phyloP scores from a whole-genome alignment of 2,888 invertebrate species.

The Drosophila nigritarsus region DNA sequence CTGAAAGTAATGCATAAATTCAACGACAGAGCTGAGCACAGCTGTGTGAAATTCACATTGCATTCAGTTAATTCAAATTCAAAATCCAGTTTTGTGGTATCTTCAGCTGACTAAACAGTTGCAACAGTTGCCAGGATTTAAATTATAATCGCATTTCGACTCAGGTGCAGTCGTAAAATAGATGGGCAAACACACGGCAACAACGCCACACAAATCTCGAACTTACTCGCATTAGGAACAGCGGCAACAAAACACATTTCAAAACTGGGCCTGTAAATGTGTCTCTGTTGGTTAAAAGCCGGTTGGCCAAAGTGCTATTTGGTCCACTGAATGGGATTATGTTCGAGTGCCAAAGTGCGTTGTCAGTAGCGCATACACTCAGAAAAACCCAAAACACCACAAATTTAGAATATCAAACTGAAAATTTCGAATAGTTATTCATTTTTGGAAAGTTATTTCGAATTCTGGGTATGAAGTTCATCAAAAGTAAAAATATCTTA shows the following conservation, averaged over 20 bases:
- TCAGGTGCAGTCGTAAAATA: background rate
- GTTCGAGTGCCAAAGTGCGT: constrained; percentile 51
- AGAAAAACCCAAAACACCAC: background rate
- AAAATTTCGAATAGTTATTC: background rate
- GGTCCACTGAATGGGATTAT: constrained; percentile 27
- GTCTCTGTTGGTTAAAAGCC: constrained; percentile 1
- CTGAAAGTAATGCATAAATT: background rate
- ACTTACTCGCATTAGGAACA: constrained; percentile 14
- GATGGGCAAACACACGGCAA: background rate
- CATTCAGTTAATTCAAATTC: background rate
- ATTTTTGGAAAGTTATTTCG: background rate
- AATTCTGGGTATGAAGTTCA: background rate
- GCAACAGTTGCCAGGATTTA: background rate
- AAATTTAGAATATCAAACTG: background rate
- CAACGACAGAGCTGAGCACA: background rate
- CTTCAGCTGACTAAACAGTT: background rate
- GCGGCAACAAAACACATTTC: constrained; percentile 4
- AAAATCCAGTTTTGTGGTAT: background rate
- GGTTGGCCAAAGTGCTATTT: constrained; percentile 37
- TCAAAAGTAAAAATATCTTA: background rate
- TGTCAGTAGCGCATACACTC: constrained; percentile 21
- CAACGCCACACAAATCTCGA: constrained; percentile 40
- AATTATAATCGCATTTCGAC: background rate
- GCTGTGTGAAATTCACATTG: background rate
- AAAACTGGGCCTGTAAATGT: constrained; percentile 4